phyloP scores from a whole-genome alignment of 2,888 invertebrate genomes.

The Caenorhabditis sp. region DNA sequence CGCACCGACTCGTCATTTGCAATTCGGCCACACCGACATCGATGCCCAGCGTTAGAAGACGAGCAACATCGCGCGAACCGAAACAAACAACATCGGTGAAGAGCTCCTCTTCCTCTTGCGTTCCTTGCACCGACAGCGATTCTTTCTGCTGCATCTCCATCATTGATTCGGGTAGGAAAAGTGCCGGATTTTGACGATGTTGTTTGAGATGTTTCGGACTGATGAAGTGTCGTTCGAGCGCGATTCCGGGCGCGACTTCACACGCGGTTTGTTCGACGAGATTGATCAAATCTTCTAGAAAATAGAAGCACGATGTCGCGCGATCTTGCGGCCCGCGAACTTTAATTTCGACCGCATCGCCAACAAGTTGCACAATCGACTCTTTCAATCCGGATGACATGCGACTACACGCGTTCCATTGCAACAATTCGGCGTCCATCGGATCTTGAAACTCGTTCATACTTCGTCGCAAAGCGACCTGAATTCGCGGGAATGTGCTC shows the following conservation, averaged over 20 bases:
- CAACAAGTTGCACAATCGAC: constrained; percentile 75
- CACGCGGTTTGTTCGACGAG: constrained; percentile 76
- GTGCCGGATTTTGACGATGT: constrained; percentile 56
- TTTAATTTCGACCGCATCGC: constrained; percentile 69
- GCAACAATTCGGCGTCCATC: constrained; percentile 78
- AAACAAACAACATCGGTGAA: constrained; percentile 76
- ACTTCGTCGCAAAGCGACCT: constrained; percentile 77
- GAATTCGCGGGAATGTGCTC: constrained; percentile 78
- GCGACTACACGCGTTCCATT: constrained; percentile 77
- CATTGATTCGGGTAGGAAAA: constrained; percentile 68
- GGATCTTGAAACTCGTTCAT: constrained; percentile 74
- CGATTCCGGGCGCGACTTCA: constrained; percentile 79
- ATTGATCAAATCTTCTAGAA: constrained; percentile 76
- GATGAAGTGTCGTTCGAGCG: constrained; percentile 78
- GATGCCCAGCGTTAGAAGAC: constrained; percentile 74
- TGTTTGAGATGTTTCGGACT: constrained; percentile 73
- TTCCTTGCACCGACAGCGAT: constrained; percentile 71
- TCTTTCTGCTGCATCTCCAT: constrained; percentile 72
- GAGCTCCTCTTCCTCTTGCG: constrained; percentile 74
- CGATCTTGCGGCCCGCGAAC: constrained; percentile 72
- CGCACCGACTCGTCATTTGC: constrained; percentile 72
- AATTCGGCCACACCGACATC: constrained; percentile 77
- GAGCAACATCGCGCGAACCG: constrained; percentile 74
- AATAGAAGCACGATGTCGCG: constrained; percentile 75
- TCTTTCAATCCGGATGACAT: constrained; percentile 79